Evolutionary conservation across 2,113 vertebrate species (phyloP), one percentile per base, ranked within the genome.

Genomic region (Amblyopsis rosae): DNA sequence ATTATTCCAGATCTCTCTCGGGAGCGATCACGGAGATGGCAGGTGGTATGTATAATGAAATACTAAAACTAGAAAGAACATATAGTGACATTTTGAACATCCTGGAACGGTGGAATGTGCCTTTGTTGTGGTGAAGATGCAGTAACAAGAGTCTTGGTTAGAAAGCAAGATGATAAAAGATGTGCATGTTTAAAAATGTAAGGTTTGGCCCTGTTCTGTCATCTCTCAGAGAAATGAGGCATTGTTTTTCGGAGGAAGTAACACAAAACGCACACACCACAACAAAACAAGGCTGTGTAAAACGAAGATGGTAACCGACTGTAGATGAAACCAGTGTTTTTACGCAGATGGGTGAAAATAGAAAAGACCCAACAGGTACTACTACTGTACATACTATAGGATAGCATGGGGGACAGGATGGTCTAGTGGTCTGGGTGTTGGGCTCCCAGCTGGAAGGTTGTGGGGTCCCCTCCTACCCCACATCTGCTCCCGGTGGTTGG

Each of bases 211-310:
- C 49, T 12, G 49, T 50, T 50, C 13, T 50, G 13, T 50, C 49
- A 50, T 50, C 9, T 50, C 13, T 7, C 53, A 3, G 0, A 49
- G 46, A 62, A 63, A 45, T 11, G 3, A 3, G 1, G 4, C 47
- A 2, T 54, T 17, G 65, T 67, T 73, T 70, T 59, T 61, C 73
- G 48, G 19, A 16, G 12, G 2, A 41, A 41, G 35, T 26, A 26
- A 26, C 26, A 26, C 26, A 26, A 26, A 26, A 26, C 26, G 3
- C 26, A 26, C 26, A 26, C 26, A 26, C 26, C 26, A 2, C 26
- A 26, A 26, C 26, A 2, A 41, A 41, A 41, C 6, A 50, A 50
- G 49, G 13, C 13, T 4, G 53, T n/a, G 53, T n/a, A n/a, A 9
- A 57, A 12, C 50, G 16, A 66, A 19, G 47, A 7, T 12, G 61